Evolutionary conservation across 2,113 vertebrate genomes (phyloP), one percentile per base, ranked within the genome.

Genomic region (Psettodes erumei): DNA sequence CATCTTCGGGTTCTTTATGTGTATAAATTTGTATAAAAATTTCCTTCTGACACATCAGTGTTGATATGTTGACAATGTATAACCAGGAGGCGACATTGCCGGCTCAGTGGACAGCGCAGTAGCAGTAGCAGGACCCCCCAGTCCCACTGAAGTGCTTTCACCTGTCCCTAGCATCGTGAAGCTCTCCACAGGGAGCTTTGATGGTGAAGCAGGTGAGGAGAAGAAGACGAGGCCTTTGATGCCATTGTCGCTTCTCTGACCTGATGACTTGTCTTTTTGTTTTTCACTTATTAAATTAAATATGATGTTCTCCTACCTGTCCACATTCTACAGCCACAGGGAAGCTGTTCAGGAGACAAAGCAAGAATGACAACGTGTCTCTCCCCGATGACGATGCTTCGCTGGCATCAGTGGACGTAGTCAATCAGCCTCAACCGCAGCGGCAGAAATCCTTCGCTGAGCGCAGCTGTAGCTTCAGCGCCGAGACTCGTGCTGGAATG

Each of bases 401-500:
- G 13, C 91, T 91, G 37, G 25, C 75, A 0, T 13, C 76, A 0
- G 90, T 67, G 30, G 94, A 95, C 3, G 93, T 74, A 62, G 82
- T 83, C 58, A 91, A 93, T 50, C 95, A 92, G 90, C 0, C 94
- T 18, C 96, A 95, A 42, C 95, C 95, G 79, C 98, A 95, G 92
- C 82, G 95, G 15, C 95, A 95, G 79, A 98, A 96, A 70, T 71
- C 94, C 68, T 98, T 98, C 69, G 67, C 95, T 2, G 96, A 97
- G 75, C 96, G 96, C 83, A 99, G 96, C 86, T 97, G 97, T 77
- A 99, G 97, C 88, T 99, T 99, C 82, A 99, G 96, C 35, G 95
- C 93, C 32, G 97, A 98, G 87, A 97, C 93, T 53, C 95, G 94
- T 51, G 95, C 96, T 0, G 96, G 95, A 60, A 98, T 98, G 96